A percentile compares a stretch with the other conserved stretches of the same genome.
These are phyloP conservation scores for Nemoura dubitans DNA, from an alignment of 2,888 invertebrate genomes.

Conservation along the genomic window DNA sequence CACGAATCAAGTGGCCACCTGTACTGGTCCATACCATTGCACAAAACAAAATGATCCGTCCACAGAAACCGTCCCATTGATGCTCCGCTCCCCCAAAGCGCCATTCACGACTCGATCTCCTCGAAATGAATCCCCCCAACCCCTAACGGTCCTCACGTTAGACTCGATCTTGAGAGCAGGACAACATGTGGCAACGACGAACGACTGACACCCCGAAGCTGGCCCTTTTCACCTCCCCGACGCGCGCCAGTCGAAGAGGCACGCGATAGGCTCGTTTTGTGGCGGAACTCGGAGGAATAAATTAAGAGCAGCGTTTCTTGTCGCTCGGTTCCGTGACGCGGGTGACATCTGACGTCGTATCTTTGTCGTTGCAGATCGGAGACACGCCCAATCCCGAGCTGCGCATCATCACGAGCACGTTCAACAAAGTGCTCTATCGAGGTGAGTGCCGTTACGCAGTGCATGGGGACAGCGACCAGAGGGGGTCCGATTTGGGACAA, in stretches of 20 bases:
- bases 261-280: constrained; percentile 24
- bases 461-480: not conserved
- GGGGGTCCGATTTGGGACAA: not conserved
- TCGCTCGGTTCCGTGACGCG: not conserved
- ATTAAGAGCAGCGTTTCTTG: not conserved
- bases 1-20: not conserved
- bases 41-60: not conserved
- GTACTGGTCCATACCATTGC: no score
- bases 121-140: not conserved
- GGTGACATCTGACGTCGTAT: constrained; percentile 37
- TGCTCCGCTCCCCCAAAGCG: no score
- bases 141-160: no score
- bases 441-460: constrained; percentile 67
- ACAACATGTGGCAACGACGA: not conserved
- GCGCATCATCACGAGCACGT: constrained; percentile 85
- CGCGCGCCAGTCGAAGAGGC: not conserved
- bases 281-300: constrained; percentile 24
- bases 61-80: not conserved
- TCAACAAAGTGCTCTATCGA: constrained; percentile 85
- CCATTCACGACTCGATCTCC: not conserved
- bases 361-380: constrained; percentile 75
- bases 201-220: not conserved
- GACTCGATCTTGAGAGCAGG: no score
- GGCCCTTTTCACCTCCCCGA: not conserved
- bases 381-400: constrained; percentile 87